phyloP scores from a whole-genome alignment of 2,888 invertebrate species.

The Laspeyria flexula region DNA sequence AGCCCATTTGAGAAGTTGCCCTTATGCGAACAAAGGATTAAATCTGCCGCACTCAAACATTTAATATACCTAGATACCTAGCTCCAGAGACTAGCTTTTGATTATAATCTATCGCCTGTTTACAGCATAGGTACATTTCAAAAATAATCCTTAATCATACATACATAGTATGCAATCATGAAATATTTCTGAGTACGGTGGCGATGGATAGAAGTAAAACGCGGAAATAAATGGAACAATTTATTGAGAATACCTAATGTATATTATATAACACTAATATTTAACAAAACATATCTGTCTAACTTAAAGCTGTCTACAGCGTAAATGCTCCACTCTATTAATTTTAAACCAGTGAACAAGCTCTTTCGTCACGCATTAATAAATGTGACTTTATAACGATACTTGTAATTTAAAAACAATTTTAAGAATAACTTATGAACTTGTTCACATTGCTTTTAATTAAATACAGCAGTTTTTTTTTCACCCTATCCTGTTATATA shows the following conservation, averaged over 20 bases:
- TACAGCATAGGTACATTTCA: too few relatives aligned
- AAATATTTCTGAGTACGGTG: too few relatives aligned
- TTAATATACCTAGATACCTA: too few relatives aligned
- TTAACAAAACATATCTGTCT: slow-evolving; percentile 66
- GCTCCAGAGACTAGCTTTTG: too few relatives aligned
- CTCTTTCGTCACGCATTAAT: not conserved
- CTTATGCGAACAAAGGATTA: too few relatives aligned
- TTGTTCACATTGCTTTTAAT: not conserved
- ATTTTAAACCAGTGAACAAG: not conserved
- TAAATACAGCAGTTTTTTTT: not conserved
- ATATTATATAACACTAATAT: slow-evolving; percentile 51
- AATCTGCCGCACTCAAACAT: too few relatives aligned
- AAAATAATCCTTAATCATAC: too few relatives aligned
- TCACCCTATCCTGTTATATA: not conserved
- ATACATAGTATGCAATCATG: too few relatives aligned
- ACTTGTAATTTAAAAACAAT: not conserved
- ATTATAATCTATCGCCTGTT: too few relatives aligned
- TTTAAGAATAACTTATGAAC: not conserved
- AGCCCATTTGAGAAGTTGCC: too few relatives aligned
- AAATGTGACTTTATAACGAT: too few relatives aligned
- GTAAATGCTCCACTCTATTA: slow-evolving; percentile 62
- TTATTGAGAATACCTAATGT: slow-evolving; percentile 71
- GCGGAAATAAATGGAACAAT: slow-evolving; percentile 46
- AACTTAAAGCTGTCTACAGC: slow-evolving; percentile 78
- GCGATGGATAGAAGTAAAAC: slow-evolving; percentile 36